Evolutionary conservation across 2,888 invertebrate genomes (phyloP), one percentile per base, ranked within the genome.

Genomic region (Helleia helle): DNA sequence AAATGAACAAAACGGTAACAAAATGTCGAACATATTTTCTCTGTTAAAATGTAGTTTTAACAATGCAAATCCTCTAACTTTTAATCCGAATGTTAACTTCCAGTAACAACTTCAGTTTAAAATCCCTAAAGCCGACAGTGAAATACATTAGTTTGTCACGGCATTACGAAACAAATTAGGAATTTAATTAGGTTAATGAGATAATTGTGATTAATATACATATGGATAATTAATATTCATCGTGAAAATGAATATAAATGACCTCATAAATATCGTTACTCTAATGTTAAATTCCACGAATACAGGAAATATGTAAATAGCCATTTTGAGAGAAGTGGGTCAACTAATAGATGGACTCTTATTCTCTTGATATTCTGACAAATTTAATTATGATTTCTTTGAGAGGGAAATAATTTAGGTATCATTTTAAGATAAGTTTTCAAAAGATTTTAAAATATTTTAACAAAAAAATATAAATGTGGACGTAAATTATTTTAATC

Each of bases 61-160:
- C 65, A 59, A 58, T 58, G 58, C 57, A 65, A 66, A 58, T 56
- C 56, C 56, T 39, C 45, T 48, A 65, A 67, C 65, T 69, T 68
- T 70, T 68, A 73, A 75, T 71, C 72, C 70, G 62, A 64, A 64
- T 56, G 48, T 55, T 41, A 60, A 70, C 62, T 69, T 61, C 48
- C 46, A 46, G 44, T 42, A 43, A 36, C 54, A 56, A 65, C 61
- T 65, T 60, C 55, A 55, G 54, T 66, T 64, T 52, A 47, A 57
- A 70, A 69, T 59, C 65, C 64, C 52, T 43, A 58, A 69, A 65
- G 58, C 69, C 47, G 58, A 56, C 56, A 53, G 52, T 52, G 54
- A 56, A 57, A 59, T 55, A 57, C 52, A 50, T 50, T 43, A 49
- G 47, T 51, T 52, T 54, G 53, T 56, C 58, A 56, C 49, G 56